Evolutionary conservation across 2,888 invertebrate species (phyloP).

Genomic region (Troides helena): DNA sequence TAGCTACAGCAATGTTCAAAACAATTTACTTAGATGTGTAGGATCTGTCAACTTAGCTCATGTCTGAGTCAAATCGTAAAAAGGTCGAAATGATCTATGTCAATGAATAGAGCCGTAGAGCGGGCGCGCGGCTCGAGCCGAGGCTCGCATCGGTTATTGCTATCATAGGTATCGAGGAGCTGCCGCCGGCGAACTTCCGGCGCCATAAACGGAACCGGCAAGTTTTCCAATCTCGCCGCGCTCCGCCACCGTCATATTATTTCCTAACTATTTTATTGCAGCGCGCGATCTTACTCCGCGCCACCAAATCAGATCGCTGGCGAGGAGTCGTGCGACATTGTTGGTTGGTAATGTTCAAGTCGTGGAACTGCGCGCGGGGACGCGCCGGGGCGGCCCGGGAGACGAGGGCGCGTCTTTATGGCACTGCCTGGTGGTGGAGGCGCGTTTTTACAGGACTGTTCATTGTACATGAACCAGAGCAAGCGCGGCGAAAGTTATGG

Average conservation of each 20-base stretch:
- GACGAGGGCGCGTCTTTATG: neutral
- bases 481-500: no score
- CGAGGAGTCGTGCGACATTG: conserved; percentile 21
- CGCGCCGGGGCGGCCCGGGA: conserved; percentile 1
- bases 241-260: conserved; percentile 56
- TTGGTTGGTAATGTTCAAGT: conserved; percentile 18
- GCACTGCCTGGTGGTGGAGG: no score
- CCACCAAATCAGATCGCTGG: conserved; percentile 15
- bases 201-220: conserved; percentile 42
- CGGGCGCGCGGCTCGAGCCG: conserved; percentile 9
- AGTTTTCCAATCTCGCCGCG: conserved; percentile 46
- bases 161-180: conserved; percentile 36
- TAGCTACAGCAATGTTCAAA: no score
- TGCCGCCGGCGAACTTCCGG: conserved; percentile 36
- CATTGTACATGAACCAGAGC: no score
- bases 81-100: neutral
- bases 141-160: conserved; percentile 17
- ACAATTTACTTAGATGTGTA: no score
- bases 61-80: neutral
- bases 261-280: conserved; percentile 63
- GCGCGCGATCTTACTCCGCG: conserved; percentile 50
- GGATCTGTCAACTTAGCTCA: no score
- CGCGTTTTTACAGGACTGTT: no score
- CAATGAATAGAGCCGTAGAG: conserved; percentile 5
- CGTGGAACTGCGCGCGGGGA: conserved; percentile 2